Conservation (phyloP, 2,797 vertebrate species). For the Molossus alvarezi region DNA sequence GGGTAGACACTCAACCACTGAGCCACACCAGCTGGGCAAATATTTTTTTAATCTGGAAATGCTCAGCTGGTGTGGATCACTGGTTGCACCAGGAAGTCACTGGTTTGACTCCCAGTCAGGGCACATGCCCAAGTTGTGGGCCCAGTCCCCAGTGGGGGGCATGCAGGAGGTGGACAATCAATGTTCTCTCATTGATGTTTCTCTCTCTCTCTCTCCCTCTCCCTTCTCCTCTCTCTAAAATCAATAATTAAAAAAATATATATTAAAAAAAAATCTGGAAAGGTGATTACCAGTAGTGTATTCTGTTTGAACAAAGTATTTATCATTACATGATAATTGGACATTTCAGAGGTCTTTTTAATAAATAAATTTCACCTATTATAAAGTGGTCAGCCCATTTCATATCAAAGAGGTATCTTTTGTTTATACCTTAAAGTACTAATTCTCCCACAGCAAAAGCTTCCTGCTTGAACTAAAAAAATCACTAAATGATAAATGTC, state of each 20-base stretch:
- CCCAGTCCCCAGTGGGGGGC: no score
- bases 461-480: not conserved
- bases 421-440: conserved; percentile 5
- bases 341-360: conserved; percentile 34
- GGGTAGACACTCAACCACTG: no score
- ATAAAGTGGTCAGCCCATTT: conserved; percentile 13
- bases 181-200: no score
- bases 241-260: no score
- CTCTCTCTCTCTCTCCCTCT: no score
- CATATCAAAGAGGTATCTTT: not conserved
- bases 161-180: no score
- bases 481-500: not conserved
- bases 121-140: no score
- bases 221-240: no score
- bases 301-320: conserved; percentile 36
- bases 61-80: no score
- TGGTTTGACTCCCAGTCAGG: no score
- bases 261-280: not conserved
- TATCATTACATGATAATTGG: not conserved
- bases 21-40: no score
- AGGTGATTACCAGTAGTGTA: not conserved
- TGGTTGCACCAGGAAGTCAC: no score
- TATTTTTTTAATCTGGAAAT: not conserved
- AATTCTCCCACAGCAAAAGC: not conserved
- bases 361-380: conserved; percentile 12